Evolutionary conservation across 2,888 invertebrate genomes (phyloP).

Genomic region (Dioctria linearis): DNA sequence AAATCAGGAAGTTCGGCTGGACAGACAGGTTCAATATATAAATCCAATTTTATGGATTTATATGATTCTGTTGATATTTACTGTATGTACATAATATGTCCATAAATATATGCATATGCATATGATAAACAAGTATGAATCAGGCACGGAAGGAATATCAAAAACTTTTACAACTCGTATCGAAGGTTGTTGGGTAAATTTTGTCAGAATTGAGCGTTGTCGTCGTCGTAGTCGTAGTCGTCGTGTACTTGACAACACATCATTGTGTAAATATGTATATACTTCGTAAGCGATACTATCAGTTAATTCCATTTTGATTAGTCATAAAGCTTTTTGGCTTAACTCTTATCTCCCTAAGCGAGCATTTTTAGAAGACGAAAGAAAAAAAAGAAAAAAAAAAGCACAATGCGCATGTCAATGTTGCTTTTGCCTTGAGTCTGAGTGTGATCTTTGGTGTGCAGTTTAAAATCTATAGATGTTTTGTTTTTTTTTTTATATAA

Average conservation of each 20-base stretch:
- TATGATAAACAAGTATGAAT: not conserved
- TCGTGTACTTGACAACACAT: not conserved
- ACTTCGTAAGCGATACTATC: not conserved
- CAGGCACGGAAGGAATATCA: not conserved
- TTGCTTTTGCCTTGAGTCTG: not conserved
- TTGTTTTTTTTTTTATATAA: no score
- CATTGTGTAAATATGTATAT: no score
- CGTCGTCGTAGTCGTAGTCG: not conserved
- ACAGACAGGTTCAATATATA: slow-evolving; percentile 5
- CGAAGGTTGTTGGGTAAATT: not conserved
- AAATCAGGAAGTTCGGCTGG: slow-evolving; percentile 6
- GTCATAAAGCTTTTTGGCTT: not conserved
- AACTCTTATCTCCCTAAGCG: not conserved
- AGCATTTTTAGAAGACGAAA: not conserved
- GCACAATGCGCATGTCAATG: not conserved
- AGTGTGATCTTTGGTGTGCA: not conserved
- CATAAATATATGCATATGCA: no score
- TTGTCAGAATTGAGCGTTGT: not conserved
- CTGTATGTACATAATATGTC: not conserved
- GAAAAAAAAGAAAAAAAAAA: not conserved
- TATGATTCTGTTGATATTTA: not conserved
- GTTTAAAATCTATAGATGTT: not conserved
- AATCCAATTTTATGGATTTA: not conserved
- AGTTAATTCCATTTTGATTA: not conserved
- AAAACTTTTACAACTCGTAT: not conserved